Evolutionary conservation across 2,113 vertebrate species (phyloP), one percentile per base, ranked within the genome.

Genomic region (Canis aureus): DNA sequence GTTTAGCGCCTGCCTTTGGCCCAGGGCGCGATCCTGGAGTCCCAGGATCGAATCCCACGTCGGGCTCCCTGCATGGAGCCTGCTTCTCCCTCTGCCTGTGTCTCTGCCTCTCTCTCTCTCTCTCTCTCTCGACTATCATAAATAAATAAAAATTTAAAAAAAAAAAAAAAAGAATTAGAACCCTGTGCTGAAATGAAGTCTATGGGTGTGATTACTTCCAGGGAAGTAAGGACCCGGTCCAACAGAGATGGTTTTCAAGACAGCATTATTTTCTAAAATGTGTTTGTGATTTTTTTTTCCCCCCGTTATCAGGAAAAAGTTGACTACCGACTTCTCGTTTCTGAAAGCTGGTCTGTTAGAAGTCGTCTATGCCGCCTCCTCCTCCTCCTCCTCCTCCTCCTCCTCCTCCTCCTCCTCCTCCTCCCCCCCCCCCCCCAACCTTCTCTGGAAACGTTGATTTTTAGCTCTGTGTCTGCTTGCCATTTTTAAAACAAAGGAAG

Each of bases 111-210:
- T n/a, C n/a, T n/a, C n/a, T n/a, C n/a, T n/a, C n/a, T n/a, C n/a
- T n/a, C n/a, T n/a, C n/a, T n/a, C n/a, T n/a, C n/a, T n/a, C n/a
- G n/a, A n/a, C n/a, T n/a, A n/a, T n/a, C n/a, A n/a, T n/a, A n/a
- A n/a, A n/a, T n/a, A n/a, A n/a, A n/a, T n/a, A n/a, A n/a, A n/a
- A n/a, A n/a, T n/a, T n/a, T n/a, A n/a, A n/a, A n/a, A n/a, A n/a
- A n/a, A n/a, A n/a, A n/a, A n/a, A n/a, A n/a, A n/a, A n/a, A n/a
- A n/a, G n/a, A n/a, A n/a, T n/a, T n/a, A n/a, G 93, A 96, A 62
- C 87, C 35, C 66, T 73, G 66, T 79, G 95, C 74, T 82, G 96
- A 97, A 97, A 94, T 91, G 79, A 93, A 95, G 82, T 66, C 80
- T 95, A 5, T 95, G 92, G 76, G 87, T 93, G 90, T 88, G 64